These are phyloP conservation scores for Alca torda DNA, from an alignment of 2,797 vertebrate species.

Conservation along the genomic window DNA sequence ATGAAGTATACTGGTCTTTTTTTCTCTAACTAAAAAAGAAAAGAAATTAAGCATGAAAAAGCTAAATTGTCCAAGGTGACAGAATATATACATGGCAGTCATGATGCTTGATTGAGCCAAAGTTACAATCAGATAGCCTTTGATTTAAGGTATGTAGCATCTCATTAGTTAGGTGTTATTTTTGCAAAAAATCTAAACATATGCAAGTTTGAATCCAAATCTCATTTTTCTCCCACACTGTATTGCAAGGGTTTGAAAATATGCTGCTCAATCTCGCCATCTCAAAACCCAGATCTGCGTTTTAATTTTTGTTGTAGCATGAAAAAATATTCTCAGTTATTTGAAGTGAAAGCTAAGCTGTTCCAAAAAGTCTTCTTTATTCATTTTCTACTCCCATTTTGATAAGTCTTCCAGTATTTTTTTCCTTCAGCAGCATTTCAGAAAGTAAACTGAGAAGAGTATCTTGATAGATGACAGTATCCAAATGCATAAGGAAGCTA, in stretches of 20 bases:
- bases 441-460: neutral
- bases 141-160: neutral
- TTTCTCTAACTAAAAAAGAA: neutral
- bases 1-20: neutral
- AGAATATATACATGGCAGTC: neutral
- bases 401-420: neutral
- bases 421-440: neutral
- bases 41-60: neutral
- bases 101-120: neutral
- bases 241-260: neutral
- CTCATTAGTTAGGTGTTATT: neutral
- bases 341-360: neutral
- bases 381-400: neutral
- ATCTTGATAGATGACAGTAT: neutral
- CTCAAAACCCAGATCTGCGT: neutral
- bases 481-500: neutral
- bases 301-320: neutral
- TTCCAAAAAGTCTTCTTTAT: neutral
- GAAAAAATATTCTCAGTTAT: neutral
- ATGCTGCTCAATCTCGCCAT: neutral
- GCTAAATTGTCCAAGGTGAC: neutral
- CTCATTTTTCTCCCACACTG: neutral
- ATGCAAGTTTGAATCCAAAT: neutral
- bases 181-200: neutral
- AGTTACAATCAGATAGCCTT: neutral